phyloP scores from a whole-genome alignment of 1,140 invertebrate species.

The Aphaenogaster floridana region DNA sequence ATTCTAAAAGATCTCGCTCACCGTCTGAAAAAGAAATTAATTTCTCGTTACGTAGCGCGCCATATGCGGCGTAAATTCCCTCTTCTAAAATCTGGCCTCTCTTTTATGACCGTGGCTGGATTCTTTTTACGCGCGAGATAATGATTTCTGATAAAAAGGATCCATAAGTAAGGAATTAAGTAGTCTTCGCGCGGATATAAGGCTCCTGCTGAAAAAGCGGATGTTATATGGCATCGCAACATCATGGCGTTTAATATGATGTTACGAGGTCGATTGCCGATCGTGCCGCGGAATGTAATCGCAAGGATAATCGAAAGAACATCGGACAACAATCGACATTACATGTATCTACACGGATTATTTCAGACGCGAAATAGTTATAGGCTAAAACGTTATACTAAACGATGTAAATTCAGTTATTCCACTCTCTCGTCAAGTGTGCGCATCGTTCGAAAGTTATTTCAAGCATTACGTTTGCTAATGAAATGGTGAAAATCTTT shows the following conservation, averaged over 20 bases:
- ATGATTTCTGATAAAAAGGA: slow-evolving; percentile 14
- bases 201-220: neutral
- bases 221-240: neutral
- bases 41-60: neutral
- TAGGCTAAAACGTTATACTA: neutral
- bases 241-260: neutral
- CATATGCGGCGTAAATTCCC: neutral
- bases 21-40: slow-evolving; percentile 19
- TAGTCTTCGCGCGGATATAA: neutral
- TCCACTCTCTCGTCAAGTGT: neutral
- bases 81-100: slow-evolving; percentile 23
- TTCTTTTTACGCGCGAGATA: neutral
- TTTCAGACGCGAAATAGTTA: slow-evolving; percentile 20
- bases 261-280: neutral
- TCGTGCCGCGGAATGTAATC: neutral
- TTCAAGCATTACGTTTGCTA: neutral
- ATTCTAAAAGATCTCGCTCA: neutral
- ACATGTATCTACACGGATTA: neutral
- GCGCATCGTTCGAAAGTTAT: neutral
- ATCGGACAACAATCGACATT: neutral
- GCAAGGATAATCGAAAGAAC: neutral
- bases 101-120: too few relatives aligned
- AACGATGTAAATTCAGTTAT: slow-evolving; percentile 21
- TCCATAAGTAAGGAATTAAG: neutral
- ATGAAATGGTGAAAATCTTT: neutral